Base-by-base conservation (phyloP, 2,888 invertebrate species). In the Rotaria macrura region DNA sequence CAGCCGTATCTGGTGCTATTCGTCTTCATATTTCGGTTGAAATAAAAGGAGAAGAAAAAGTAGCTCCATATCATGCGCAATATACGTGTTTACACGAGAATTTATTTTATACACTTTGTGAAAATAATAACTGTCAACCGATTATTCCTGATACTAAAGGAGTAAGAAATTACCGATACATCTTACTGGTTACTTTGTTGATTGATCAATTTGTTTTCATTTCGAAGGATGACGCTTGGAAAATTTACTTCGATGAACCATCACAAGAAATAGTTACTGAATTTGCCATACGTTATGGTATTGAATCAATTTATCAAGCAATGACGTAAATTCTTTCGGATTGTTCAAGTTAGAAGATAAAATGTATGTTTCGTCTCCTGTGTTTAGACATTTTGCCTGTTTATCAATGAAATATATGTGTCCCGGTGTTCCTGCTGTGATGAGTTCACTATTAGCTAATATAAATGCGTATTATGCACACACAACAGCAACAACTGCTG, bases 51-150 rank as follows among this genome's bases (percentile, higher is more conserved):
- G 99, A 99, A 91, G 99, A 99, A 92, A 99, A 99, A 92, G 93
- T 93, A 87, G 99, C 99, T n/a, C 99, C 99, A 12, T 99, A 99
- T 92, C 99, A 99, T 91, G 96, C 98, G 85, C 99, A 99, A 92
- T 99, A 99, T 92, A 99, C 99, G 83, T 99, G 99, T 91, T 94
- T 99, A 87, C 99, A 99, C 92, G 99, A 99, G 90, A 98, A 99
- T 91, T 93, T 98, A 85, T 99, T 99, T 92, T 96, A 98, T 91
- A 97, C 96, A 90, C 92, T 97, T n/a, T 97, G 97, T 91, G 97
- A 98, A 90, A 94, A 95, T 88, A 89, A 91, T 74, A 95, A 95
- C 89, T 94, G 93, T 40, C 96, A 96, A 54, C 95, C 95, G 88
- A 95, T 94, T 87, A 92, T 98, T 86, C 97, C 97, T 1, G 94